Evolutionary conservation across 2,888 invertebrate genomes (phyloP).

Genomic region (Calameuta idolon): DNA sequence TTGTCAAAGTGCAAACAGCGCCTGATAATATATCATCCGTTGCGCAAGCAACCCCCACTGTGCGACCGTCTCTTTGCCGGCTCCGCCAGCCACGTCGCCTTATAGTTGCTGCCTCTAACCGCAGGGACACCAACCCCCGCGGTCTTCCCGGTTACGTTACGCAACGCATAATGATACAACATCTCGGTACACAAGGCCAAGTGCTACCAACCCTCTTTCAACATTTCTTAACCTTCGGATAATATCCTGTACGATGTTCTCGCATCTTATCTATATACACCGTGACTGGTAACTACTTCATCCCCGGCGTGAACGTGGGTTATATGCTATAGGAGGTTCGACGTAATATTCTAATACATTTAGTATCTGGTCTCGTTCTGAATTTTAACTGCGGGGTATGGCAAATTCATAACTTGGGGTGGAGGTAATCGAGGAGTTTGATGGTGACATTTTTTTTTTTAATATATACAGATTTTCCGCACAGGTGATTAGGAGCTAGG

Average conservation of each 20-base stretch:
- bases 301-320: background rate
- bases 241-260: background rate
- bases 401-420: background rate
- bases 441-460: background rate
- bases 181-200: constrained; percentile 41
- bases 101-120: constrained; percentile 3
- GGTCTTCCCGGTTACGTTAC: constrained; percentile 9
- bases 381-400: background rate
- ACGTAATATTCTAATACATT: background rate
- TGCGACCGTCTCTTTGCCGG: constrained; percentile 3
- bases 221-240: background rate
- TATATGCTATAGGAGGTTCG: background rate
- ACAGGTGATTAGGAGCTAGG: background rate
- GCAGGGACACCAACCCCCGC: constrained; percentile 37
- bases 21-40: constrained; percentile 66
- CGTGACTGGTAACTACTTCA: background rate
- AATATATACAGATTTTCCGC: background rate
- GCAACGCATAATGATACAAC: constrained; percentile 38
- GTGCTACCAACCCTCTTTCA: constrained; percentile 19
- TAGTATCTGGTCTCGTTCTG: background rate
- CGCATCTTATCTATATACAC: background rate
- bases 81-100: background rate
- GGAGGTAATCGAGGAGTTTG: background rate
- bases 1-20: constrained; percentile 68
- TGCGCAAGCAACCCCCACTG: constrained; percentile 42